Evolutionary conservation across 2,113 vertebrate genomes (phyloP).

Genomic region (Dinomys branickii): DNA sequence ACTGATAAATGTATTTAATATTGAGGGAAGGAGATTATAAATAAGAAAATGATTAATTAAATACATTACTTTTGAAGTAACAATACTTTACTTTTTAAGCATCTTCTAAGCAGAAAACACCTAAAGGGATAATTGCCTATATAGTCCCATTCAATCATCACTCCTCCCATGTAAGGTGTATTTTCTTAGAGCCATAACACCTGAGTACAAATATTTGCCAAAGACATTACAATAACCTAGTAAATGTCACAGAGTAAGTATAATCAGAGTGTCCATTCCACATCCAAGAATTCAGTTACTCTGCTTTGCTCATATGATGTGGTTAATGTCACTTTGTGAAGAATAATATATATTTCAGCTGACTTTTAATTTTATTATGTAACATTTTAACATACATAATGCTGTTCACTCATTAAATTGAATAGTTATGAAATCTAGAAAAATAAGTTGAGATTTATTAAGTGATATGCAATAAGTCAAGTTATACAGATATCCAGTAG

Average conservation of each 20-base stretch:
- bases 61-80: background rate
- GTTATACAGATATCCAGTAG: background rate
- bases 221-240: background rate
- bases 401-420: background rate
- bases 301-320: background rate
- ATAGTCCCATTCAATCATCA: background rate
- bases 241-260: background rate
- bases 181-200: background rate
- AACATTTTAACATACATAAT: background rate
- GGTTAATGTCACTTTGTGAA: background rate
- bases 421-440: background rate
- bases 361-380: background rate
- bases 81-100: background rate
- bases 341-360: no score
- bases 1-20: background rate
- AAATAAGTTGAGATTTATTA: background rate
- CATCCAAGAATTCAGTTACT: background rate
- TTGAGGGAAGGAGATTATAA: background rate
- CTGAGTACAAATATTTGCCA: background rate
- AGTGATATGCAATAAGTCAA: background rate
- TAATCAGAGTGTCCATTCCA: background rate
- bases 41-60: background rate
- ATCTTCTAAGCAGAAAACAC: background rate
- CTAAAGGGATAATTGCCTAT: background rate
- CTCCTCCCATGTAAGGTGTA: background rate